Conservation (phyloP, 2,113 vertebrate genomes). For the Erpornis zantholeuca region DNA sequence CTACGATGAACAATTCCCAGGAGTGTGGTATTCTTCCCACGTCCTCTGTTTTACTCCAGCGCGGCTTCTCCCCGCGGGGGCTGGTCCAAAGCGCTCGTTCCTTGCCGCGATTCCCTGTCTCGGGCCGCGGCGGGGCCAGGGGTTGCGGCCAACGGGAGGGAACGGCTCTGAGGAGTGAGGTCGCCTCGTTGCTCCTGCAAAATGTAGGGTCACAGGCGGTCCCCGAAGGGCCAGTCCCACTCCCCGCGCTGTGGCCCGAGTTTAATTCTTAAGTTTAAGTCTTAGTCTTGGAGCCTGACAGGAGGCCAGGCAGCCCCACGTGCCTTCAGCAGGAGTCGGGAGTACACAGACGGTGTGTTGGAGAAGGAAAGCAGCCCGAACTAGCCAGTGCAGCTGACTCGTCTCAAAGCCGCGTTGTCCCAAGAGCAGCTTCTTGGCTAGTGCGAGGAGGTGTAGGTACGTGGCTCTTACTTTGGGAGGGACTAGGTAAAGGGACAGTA, state of each 20-base stretch:
- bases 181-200: neutral
- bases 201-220: neutral
- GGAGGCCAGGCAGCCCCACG: neutral
- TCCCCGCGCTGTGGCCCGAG: too few relatives aligned
- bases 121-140: neutral
- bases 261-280: neutral
- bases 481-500: neutral
- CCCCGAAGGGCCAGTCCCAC: fast-evolving
- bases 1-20: neutral
- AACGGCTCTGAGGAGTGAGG: neutral
- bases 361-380: neutral
- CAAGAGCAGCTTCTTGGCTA: neutral
- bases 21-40: fast-evolving
- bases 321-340: neutral
- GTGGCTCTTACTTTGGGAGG: neutral
- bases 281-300: too few relatives aligned
- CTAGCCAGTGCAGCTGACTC: neutral
- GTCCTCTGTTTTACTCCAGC: too few relatives aligned
- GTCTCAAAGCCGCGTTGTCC: neutral
- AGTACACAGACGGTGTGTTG: fast-evolving
- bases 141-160: neutral
- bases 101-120: fast-evolving
- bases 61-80: neutral
- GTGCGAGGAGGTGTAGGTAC: neutral
- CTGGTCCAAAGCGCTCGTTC: fast-evolving